Percentiles rank a stretch among this genome's conserved stretches.
These are phyloP conservation scores for Ammodytes dubius DNA, from an alignment of 2,113 vertebrate species.

Conservation along the genomic window DNA sequence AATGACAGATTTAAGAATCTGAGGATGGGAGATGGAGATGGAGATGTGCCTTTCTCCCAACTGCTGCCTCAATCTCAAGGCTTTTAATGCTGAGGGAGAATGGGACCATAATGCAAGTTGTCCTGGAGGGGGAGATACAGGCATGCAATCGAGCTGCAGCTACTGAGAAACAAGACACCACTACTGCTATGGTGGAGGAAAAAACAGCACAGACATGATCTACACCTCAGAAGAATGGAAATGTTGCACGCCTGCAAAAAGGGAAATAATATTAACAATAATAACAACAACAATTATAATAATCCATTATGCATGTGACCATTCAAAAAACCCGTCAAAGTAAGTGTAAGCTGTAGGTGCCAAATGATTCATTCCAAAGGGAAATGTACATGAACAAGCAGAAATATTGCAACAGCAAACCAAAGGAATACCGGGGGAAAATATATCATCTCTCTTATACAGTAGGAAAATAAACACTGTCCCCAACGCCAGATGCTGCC, in stretches of 20 bases:
- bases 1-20: slow-evolving; percentile 64
- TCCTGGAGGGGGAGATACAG: slow-evolving; percentile 89
- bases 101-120: slow-evolving; percentile 78
- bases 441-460: slow-evolving; percentile 60
- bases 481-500: slow-evolving; percentile 77
- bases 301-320: background rate
- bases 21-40: slow-evolving; percentile 35
- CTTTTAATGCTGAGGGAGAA: slow-evolving; percentile 46
- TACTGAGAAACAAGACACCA: slow-evolving; percentile 57
- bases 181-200: background rate
- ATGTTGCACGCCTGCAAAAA: background rate
- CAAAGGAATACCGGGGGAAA: slow-evolving; percentile 42
- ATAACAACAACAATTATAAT: slow-evolving; percentile 8
- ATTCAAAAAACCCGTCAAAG: slow-evolving; percentile 6
- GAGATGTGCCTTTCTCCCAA: slow-evolving; percentile 39
- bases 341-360: slow-evolving; percentile 4
- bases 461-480: slow-evolving; percentile 78
- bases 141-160: slow-evolving; percentile 77
- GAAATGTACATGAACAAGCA: slow-evolving; percentile 36
- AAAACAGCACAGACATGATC: slow-evolving; percentile 46
- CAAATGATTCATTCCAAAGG: slow-evolving; percentile 18
- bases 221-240: slow-evolving; percentile 36
- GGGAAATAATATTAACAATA: slow-evolving; percentile 13
- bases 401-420: slow-evolving; percentile 45
- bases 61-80: slow-evolving; percentile 38